phyloP scores from a whole-genome alignment of 2,888 invertebrate species.

The Amphiduros pacificus region DNA sequence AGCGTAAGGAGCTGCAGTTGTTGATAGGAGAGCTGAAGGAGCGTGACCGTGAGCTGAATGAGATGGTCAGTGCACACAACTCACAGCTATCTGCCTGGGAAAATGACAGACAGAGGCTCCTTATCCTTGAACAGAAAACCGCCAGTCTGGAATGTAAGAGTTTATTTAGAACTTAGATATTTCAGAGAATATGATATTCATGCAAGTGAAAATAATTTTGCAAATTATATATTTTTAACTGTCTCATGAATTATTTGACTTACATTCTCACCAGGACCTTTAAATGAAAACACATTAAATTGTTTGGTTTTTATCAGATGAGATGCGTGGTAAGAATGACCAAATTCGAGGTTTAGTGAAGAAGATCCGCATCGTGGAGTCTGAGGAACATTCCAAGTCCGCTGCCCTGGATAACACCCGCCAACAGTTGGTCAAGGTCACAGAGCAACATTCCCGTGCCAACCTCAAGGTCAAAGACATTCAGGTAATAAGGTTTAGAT shows the following conservation, averaged over 20 bases:
- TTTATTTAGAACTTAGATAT: too few species aligned
- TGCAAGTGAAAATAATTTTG: too few species aligned
- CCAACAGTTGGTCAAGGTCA: constrained; percentile 33
- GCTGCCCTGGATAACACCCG: constrained; percentile 38
- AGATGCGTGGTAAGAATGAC: constrained; percentile 34
- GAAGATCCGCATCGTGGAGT: constrained; percentile 35
- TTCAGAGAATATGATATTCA: too few species aligned
- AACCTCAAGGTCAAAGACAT: constrained; percentile 33
- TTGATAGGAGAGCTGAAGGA: constrained; percentile 49
- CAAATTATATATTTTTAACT: too few species aligned
- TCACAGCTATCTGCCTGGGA: constrained; percentile 54
- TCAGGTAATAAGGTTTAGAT: constrained; percentile 10
- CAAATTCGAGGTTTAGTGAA: constrained; percentile 35
- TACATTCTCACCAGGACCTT: too few species aligned
- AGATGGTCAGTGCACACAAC: constrained; percentile 51
- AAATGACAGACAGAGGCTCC: constrained; percentile 43
- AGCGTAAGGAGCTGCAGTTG: constrained; percentile 51
- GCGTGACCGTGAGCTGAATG: constrained; percentile 53
- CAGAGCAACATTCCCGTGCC: constrained; percentile 34
- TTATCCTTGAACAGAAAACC: constrained; percentile 39
- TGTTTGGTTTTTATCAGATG: constrained; percentile 30
- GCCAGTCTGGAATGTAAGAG: constrained; percentile 39
- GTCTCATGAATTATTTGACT: too few species aligned
- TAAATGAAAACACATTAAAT: too few species aligned
- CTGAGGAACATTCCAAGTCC: constrained; percentile 33